These are phyloP conservation scores for Trissolcus basalis DNA, from an alignment of 1,140 invertebrate species.

Conservation along the genomic window DNA sequence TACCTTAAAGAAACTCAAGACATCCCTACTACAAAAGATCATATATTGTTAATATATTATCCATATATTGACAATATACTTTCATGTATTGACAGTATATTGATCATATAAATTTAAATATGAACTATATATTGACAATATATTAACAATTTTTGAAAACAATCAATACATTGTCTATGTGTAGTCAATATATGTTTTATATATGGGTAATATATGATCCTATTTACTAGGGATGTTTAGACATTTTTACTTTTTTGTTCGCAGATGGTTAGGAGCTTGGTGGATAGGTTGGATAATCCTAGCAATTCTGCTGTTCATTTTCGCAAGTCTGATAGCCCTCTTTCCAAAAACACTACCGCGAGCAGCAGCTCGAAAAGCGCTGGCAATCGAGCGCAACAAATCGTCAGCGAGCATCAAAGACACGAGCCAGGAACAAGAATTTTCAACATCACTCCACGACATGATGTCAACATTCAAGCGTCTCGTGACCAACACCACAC, in stretches of 20 bases:
- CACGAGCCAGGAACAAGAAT: conserved; percentile 65
- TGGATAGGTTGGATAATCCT: conserved; percentile 87
- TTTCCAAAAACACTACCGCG: conserved; percentile 82
- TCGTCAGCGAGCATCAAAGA: conserved; percentile 66
- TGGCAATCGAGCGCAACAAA: conserved; percentile 73
- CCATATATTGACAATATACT: no score
- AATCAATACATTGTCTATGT: no score
- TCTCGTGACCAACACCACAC: conserved; percentile 80
- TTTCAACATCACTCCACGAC: conserved; percentile 76
- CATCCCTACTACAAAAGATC: no score
- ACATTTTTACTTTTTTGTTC: conserved; percentile 10
- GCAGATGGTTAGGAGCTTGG: conserved; percentile 85
- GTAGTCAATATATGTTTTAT: no score
- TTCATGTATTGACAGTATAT: no score
- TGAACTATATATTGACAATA: no score
- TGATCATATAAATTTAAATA: no score
- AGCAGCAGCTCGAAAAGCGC: conserved; percentile 77
- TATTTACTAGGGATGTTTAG: conserved; percentile 12
- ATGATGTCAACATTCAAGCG: conserved; percentile 81
- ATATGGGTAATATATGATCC: no score
- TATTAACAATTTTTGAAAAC: no score
- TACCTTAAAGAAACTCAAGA: no score
- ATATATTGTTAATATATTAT: no score
- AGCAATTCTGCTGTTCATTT: conserved; percentile 80
- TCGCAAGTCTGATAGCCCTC: conserved; percentile 79